phyloP scores from a whole-genome alignment of 2,797 vertebrate species.

The Molossus alvarezi region DNA sequence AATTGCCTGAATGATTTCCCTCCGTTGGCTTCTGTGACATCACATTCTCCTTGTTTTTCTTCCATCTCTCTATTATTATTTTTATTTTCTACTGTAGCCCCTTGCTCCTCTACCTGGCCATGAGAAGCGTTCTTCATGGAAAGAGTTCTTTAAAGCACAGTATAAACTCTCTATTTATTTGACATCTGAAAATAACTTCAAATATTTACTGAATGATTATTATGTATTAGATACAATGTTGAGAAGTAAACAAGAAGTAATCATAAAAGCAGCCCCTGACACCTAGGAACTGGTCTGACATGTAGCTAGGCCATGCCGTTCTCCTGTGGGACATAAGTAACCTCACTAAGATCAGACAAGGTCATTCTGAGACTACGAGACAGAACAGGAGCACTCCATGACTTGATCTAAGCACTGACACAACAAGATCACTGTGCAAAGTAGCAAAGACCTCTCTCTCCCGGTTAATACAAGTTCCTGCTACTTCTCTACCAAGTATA shows the following conservation, averaged over 20 bases:
- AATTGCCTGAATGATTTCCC: background rate
- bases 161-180: constrained; percentile 3
- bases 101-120: background rate
- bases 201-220: constrained; percentile 1
- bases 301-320: accelerated
- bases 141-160: background rate
- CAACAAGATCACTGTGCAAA: background rate
- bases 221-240: background rate
- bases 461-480: background rate
- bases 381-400: background rate
- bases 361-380: background rate
- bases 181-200: constrained; percentile 2
- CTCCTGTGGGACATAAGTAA: background rate
- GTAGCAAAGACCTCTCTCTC: background rate
- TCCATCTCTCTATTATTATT: background rate
- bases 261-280: background rate
- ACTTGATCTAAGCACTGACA: background rate
- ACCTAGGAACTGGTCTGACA: background rate
- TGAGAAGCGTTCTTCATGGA: background rate
- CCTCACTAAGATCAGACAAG: background rate
- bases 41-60: constrained; percentile 15
- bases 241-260: background rate
- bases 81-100: background rate
- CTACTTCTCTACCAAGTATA: background rate
- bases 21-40: background rate